Base-by-base conservation (phyloP, 2,888 invertebrate species). In the Dynastes tityus region DNA sequence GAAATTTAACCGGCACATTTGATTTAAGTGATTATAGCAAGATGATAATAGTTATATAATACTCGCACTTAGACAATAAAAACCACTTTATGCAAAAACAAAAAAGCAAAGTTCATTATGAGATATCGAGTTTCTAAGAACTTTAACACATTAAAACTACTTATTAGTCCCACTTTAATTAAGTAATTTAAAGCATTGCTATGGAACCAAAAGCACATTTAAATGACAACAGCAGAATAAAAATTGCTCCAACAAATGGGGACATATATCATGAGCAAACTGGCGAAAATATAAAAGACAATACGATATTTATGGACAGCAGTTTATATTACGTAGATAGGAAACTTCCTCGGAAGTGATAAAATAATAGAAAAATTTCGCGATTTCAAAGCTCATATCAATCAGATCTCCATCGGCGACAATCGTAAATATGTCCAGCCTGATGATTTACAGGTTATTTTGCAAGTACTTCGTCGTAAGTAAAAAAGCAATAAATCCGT, bases 391-490 rank as follows among this genome's bases (percentile, higher is more conserved):
- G 53, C 75, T 29, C 51, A 22, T 32, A 79, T 79, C 79, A 79
- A 79, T 79, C 79, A 79, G 68, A 49, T 68, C 37, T 51, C 61
- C 70, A 79, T 53, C 51, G 79, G 27, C 51, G 80, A 82, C 79
- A 76, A 80, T 80, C 83, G 82, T 83, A 84, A 82, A 84, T 82
- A 82, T 78, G 82, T 83, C 83, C 74, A 75, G 71, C 37, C 61
- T 51, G 73, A 79, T 83, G 82, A 83, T 85, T 85, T 84, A 83
- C 74, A 81, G 83, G 80, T 81, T 84, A 84, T 84, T 61, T 40
- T 61, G 61, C 73, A 74, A 86, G 85, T 85, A 84, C 85, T 84
- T 11, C 51, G 51, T 85, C 83, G 84, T 84, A 85, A 85, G 84
- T 85, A 85, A 85, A 86, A 85, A 83, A 81, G 84, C 84, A 84